phyloP scores from a whole-genome alignment of 1,140 invertebrate genomes.

The Eupristina koningsbergeri region DNA sequence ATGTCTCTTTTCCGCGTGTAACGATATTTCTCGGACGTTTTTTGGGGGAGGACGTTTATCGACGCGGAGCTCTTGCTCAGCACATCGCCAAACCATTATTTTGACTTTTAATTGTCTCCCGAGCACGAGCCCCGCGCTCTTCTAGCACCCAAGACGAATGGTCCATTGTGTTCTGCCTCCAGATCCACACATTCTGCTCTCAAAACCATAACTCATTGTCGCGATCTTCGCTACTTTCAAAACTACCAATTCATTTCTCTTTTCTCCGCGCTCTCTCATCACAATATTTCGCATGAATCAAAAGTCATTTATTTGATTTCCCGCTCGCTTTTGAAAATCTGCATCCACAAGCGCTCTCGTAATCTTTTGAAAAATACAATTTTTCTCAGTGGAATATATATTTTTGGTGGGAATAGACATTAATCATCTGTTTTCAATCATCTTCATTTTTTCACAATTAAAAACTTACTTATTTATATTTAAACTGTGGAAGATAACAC shows the following conservation, averaged over 20 bases:
- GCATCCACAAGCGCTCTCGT: no score
- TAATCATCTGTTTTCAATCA: no score
- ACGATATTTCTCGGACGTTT: constrained; percentile 44
- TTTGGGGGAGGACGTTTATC: constrained; percentile 44
- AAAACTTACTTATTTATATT: no score
- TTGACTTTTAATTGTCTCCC: constrained; percentile 43
- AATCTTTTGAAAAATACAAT: no score
- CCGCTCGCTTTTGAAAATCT: no score
- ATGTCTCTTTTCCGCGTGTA: no score
- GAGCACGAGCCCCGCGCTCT: background rate
- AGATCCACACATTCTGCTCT: background rate
- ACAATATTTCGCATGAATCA: background rate
- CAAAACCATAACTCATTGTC: background rate
- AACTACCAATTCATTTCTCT: no score
- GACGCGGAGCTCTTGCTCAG: background rate
- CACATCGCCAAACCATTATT: constrained; percentile 10
- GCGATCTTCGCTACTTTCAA: no score
- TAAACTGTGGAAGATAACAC: no score
- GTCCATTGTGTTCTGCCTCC: background rate
- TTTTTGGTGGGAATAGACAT: no score
- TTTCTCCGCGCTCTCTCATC: background rate
- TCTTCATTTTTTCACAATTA: no score
- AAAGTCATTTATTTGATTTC: background rate
- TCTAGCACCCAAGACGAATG: background rate
- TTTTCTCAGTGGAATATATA: no score